These are phyloP conservation scores for Aphidius colemani DNA, from an alignment of 2,888 invertebrate genomes.

Conservation along the genomic window DNA sequence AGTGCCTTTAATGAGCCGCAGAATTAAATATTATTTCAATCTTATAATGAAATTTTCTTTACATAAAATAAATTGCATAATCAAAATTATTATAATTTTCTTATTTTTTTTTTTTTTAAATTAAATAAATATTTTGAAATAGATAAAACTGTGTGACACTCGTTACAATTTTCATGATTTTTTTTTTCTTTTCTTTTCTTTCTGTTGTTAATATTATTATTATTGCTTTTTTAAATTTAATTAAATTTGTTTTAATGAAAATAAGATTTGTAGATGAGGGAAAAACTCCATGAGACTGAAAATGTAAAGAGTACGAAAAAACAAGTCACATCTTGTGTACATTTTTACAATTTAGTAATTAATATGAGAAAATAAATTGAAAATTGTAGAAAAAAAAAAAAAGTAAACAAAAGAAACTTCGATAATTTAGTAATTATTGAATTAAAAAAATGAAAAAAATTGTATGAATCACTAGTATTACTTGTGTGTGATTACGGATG, in stretches of 20 bases:
- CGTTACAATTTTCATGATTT: too few relatives aligned
- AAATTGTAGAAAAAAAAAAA: slow-evolving; percentile 14
- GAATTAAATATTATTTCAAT: too few relatives aligned
- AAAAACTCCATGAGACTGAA: slow-evolving; percentile 56
- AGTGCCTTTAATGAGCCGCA: too few relatives aligned
- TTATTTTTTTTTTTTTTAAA: too few relatives aligned
- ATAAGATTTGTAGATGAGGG: slow-evolving; percentile 28
- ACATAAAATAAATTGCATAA: too few relatives aligned
- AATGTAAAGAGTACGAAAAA: slow-evolving; percentile 49
- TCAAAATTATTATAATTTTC: too few relatives aligned
- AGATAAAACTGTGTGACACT: too few relatives aligned
- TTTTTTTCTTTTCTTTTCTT: neutral
- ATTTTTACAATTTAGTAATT: slow-evolving; percentile 40
- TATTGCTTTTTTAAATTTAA: neutral
- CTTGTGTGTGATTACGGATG: slow-evolving; percentile 36
- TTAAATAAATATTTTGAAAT: too few relatives aligned
- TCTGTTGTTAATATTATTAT: neutral
- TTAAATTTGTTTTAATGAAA: slow-evolving; percentile 21
- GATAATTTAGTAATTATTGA: neutral
- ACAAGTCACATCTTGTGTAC: slow-evolving; percentile 55
- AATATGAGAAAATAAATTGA: slow-evolving; percentile 29
- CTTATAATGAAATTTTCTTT: too few relatives aligned
- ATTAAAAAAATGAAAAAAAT: slow-evolving; percentile 4
- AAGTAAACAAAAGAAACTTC: slow-evolving; percentile 6
- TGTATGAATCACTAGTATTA: slow-evolving; percentile 48